Conservation (phyloP, 2,113 vertebrate genomes). For the Danio rerio region DNA sequence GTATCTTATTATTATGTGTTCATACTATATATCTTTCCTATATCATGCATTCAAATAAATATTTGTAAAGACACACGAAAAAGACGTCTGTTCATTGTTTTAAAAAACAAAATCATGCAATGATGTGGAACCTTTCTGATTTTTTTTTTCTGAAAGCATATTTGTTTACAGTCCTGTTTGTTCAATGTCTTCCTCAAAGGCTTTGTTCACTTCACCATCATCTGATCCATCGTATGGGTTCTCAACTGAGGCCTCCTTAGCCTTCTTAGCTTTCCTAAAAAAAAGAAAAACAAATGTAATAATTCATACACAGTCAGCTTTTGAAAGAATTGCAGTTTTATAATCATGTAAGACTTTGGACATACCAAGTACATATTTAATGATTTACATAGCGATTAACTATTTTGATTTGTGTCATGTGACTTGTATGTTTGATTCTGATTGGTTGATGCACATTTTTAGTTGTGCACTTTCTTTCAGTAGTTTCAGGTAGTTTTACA, state of each 20-base stretch:
- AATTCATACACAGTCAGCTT: neutral
- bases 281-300: conserved; percentile 5
- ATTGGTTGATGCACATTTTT: neutral
- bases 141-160: neutral
- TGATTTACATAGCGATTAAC: neutral
- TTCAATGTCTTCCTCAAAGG: conserved; percentile 63
- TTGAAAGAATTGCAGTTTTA: too few species aligned
- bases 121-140: neutral
- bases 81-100: neutral
- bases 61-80: neutral
- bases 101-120: neutral
- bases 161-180: conserved; percentile 73
- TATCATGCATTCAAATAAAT: neutral
- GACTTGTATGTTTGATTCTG: neutral
- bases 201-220: conserved; percentile 66
- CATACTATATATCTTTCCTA: neutral
- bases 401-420: neutral
- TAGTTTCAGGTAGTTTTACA: too few species aligned
- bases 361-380: neutral
- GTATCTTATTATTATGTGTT: neutral
- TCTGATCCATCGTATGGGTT: conserved; percentile 68
- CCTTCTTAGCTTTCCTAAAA: conserved; percentile 55
- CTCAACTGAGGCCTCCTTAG: neutral
- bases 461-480: too few species aligned
- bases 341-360: too few species aligned